Evolutionary conservation across 2,797 vertebrate genomes (phyloP), one percentile per base, ranked within the genome.

Genomic region (Buphagus erythrorhynchus): DNA sequence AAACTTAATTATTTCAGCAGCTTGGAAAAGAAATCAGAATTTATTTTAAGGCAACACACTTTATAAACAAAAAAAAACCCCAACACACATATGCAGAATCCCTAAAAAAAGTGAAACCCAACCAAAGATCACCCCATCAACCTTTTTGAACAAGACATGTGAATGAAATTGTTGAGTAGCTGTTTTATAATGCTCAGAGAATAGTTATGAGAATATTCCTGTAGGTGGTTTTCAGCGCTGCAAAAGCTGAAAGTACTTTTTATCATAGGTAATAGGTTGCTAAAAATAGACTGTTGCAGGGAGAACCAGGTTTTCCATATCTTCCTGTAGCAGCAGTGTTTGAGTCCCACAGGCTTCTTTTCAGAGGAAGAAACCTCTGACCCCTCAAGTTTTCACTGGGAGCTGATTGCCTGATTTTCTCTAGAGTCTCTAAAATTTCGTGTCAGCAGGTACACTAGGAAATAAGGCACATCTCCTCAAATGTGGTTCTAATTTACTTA

Each of bases 241-340:
- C 26, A 87, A 88, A 71, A 82, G 67, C 52, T 79, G 67, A 86
- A 89, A 59, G 42, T 45, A 16, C 48, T 83, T 95, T 87, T 80
- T 83, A 48, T 65, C 13, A 16, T 11, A 49, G 29, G 43, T 61
- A 57, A 66, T 55, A 78, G 25, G 6, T 43, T 88, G 33, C 63
- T 88, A 66, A 71, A 82, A 86, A 62, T 35, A 77, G 26, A 13
- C 20, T 84, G 55, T 55, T 89, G 48, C 29, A 43, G 72, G 24
- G 68, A 82, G 45, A 94, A 46, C 10, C 28, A 42, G 6, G 14
- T 77, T 94, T 90, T 73, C 28, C 25, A 10, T 63, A 40, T 55
- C 66, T 88, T 91, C 16, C 2, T 74, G 48, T 48, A 46, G 33
- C 67, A 82, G 24, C 31, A 87, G 17, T 17, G 7, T 78, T 79